A percentile compares a stretch with the other conserved stretches of the same genome.
Evolutionary conservation across 2,888 invertebrate species (phyloP).

Genomic region (Shargacucullia verbasci): DNA sequence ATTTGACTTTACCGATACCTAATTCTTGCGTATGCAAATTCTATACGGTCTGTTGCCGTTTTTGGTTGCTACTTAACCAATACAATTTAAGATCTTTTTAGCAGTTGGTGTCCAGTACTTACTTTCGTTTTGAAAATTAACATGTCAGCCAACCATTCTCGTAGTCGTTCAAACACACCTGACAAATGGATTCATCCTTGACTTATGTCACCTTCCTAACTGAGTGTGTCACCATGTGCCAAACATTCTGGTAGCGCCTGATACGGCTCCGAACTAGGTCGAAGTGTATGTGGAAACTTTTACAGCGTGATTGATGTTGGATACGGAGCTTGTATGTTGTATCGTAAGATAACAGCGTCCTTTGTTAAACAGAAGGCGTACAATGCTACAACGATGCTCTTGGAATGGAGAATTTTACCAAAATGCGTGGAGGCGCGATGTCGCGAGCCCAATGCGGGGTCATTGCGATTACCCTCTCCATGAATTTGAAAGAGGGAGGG

Average conservation of each 20-base stretch:
- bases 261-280: constrained; percentile 12
- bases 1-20: background rate
- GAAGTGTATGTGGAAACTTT: constrained; percentile 5
- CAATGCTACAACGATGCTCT: too few relatives aligned
- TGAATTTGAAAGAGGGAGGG: too few relatives aligned
- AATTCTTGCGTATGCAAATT: background rate
- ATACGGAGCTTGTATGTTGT: too few relatives aligned
- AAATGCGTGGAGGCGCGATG: too few relatives aligned
- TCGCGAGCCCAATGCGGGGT: too few relatives aligned
- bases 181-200: constrained; percentile 63
- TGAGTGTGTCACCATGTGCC: constrained; percentile 16
- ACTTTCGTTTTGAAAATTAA: background rate
- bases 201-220: constrained; percentile 50
- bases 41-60: background rate
- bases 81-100: too few relatives aligned
- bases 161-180: constrained; percentile 47
- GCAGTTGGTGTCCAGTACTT: too few relatives aligned
- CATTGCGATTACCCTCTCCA: too few relatives aligned
- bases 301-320: background rate
- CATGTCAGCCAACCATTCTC: constrained; percentile 4
- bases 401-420: too few relatives aligned
- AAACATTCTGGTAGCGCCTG: constrained; percentile 20
- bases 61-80: too few relatives aligned
- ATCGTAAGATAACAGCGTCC: too few relatives aligned
- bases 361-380: too few relatives aligned